These are phyloP conservation scores for Lordiphosa stackelbergi DNA, from an alignment of 1,140 invertebrate genomes.

Conservation along the genomic window DNA sequence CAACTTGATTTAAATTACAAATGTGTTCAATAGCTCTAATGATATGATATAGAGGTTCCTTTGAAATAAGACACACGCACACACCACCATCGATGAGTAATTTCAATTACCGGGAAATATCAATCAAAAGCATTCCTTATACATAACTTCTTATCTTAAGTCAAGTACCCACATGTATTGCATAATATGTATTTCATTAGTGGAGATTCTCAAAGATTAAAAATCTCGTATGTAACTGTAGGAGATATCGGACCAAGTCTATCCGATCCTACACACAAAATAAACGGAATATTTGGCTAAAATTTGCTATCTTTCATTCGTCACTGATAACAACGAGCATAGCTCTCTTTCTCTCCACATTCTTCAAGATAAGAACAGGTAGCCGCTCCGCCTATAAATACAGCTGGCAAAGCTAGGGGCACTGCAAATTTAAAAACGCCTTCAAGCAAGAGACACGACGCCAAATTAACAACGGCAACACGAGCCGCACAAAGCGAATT, in stretches of 20 bases:
- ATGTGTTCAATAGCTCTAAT: too few species aligned
- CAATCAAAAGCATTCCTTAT: too few species aligned
- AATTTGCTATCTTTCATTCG: slow-evolving; percentile 22
- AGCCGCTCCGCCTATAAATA: slow-evolving; percentile 48
- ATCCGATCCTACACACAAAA: too few species aligned
- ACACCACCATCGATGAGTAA: too few species aligned
- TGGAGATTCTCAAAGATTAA: slow-evolving; percentile 16
- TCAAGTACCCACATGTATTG: slow-evolving; percentile 18
- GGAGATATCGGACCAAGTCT: too few species aligned
- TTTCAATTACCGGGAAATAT: too few species aligned
- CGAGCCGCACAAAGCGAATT: slow-evolving; percentile 51
- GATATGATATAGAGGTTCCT: too few species aligned
- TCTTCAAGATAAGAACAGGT: slow-evolving; percentile 24
- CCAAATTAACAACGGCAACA: slow-evolving; percentile 41
- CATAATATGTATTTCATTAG: slow-evolving; percentile 9
- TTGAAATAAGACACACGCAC: too few species aligned
- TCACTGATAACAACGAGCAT: slow-evolving; percentile 24
- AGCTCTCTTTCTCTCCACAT: slow-evolving; percentile 10
- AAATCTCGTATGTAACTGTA: too few species aligned
- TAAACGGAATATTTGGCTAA: slow-evolving; percentile 11
- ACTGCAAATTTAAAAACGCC: slow-evolving; percentile 43
- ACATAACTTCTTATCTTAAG: not conserved
- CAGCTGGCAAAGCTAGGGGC: not conserved
- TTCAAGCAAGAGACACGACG: slow-evolving; percentile 42
- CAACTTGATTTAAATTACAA: too few species aligned